Base-by-base conservation (phyloP, 2,113 vertebrate species). In the Phoenicopterus ruber region DNA sequence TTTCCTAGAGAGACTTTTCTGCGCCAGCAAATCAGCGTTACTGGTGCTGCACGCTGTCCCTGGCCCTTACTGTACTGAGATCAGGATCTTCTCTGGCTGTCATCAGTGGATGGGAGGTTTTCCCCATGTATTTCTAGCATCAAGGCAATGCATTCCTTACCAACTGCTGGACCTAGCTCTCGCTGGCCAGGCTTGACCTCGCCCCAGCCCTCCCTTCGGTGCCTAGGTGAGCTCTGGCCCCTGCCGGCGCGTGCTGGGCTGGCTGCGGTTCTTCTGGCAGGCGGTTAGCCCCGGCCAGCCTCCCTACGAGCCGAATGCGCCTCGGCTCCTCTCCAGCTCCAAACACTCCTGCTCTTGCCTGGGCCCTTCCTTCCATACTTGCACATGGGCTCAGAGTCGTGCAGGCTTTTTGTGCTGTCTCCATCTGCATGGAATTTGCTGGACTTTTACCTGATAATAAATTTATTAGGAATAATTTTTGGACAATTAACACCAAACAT, bases 201-300 rank as follows among this genome's bases (percentile, higher is more conserved):
- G 17, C 7, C 11, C 32, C 63, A 87, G 29, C 19, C 10, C 32
- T 52, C 11, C 40, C 13, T 3, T 10, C 71, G 36, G 44, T 11
- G 58, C 67, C 58, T 11, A 9, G 34, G 34, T 36, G 54, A 72
- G 52, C 52, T 46, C 38, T 38, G 15, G 46, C 24, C 49, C 26
- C 28, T 38, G 11, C 7, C 5, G 7, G 65, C 1, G 0, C 9
- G 61, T 28, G 58, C 63, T 47, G 50, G 57, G 46, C 28, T 10
- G 81, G 71, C 81, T 49, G 67, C 26, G 12, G 55, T 2, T n/a
- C 2, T 32, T 14, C 57, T 63, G 57, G 71, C 34, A 10, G 26
- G 13, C 0, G 0, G 6, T 4, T 8, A 16, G 21, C 36, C n/a
- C 50, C 44, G 52, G 18, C 38, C 54, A 57, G 66, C 38, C 50